Conservation (phyloP, 92 coral and sea anemone genomes). For the Zoanthus sansibaricus region DNA sequence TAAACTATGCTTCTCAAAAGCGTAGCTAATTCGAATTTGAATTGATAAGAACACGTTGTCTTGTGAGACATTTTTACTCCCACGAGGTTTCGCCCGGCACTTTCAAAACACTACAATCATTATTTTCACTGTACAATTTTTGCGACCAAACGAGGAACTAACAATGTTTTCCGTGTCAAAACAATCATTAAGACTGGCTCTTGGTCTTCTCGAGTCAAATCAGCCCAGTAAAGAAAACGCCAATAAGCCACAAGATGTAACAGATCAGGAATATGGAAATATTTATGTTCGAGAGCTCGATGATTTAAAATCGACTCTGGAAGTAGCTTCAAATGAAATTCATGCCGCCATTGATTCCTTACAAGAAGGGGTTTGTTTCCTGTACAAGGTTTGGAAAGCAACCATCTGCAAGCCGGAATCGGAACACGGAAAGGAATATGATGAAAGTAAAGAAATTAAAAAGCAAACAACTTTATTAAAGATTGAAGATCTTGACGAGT, state of each 20-base stretch:
- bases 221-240: neutral
- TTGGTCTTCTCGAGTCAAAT: conserved; percentile 7
- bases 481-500: conserved; percentile 35
- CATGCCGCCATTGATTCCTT: conserved; percentile 11
- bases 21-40: neutral
- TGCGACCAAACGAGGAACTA: neutral
- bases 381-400: conserved; percentile 26
- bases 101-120: neutral
- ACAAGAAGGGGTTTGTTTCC: conserved; percentile 4
- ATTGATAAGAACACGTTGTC: neutral
- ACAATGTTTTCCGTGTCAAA: conserved; percentile 30
- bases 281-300: conserved; percentile 19
- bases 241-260: conserved; percentile 19
- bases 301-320: neutral
- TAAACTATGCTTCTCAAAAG: conserved; percentile 11
- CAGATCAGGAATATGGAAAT: conserved; percentile 25
- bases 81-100: neutral
- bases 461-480: neutral
- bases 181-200: conserved; percentile 5
- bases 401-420: conserved; percentile 5
- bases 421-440: neutral
- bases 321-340: neutral
- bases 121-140: no score
- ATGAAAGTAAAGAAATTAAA: neutral
- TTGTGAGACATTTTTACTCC: neutral